These are phyloP conservation scores for Naso thynnoides DNA, from an alignment of 2,797 vertebrate genomes.

Conservation along the genomic window DNA sequence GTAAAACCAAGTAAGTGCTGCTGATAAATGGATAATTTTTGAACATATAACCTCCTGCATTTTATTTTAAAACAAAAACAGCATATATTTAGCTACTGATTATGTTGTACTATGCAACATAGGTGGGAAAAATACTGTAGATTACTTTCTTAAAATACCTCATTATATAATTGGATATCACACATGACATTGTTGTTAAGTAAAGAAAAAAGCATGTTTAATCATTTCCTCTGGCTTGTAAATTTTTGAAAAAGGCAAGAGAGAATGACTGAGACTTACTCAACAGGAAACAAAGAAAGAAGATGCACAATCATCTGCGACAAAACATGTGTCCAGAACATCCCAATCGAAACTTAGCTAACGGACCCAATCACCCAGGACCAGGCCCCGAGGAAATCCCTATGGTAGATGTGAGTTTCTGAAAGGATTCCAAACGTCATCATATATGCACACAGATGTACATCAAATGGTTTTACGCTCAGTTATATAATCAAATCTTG, in stretches of 20 bases:
- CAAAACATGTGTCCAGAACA: constrained; percentile 98
- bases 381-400: constrained; percentile 97
- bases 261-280: constrained; percentile 26
- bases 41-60: not conserved
- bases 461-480: constrained; percentile 33
- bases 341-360: constrained; percentile 93
- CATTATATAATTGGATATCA: too few species aligned
- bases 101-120: not conserved
- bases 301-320: constrained; percentile 96
- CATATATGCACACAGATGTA: constrained; percentile 10
- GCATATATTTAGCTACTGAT: not conserved
- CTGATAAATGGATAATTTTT: constrained; percentile 23
- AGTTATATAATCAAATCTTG: constrained; percentile 20
- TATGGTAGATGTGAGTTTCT: constrained; percentile 92
- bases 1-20: constrained; percentile 98
- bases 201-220: constrained; percentile 1
- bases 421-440: constrained; percentile 29
- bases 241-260: not conserved
- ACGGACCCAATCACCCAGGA: constrained; percentile 96
- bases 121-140: not conserved
- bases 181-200: too few species aligned
- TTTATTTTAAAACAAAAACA: constrained; percentile 1
- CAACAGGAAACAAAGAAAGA: constrained; percentile 95
- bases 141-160: not conserved
- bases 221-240: not conserved